These are phyloP conservation scores for Lypha dubia DNA, from an alignment of 2,888 invertebrate species.

Conservation along the genomic window DNA sequence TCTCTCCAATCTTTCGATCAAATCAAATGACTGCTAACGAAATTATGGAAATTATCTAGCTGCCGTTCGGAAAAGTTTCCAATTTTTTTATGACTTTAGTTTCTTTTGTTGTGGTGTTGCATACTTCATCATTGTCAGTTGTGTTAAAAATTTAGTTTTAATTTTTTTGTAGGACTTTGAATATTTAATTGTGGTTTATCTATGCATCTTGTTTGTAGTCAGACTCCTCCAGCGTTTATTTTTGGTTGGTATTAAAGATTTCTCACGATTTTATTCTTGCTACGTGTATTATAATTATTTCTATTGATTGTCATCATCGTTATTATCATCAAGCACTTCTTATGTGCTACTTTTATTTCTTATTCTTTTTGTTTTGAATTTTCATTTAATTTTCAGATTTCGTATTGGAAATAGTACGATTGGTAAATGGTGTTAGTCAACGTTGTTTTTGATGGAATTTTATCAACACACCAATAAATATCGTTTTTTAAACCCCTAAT, in stretches of 20 bases:
- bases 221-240: neutral
- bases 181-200: slow-evolving; percentile 70
- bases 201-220: slow-evolving; percentile 66
- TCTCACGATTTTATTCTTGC: slow-evolving; percentile 67
- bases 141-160: slow-evolving; percentile 31
- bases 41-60: slow-evolving; percentile 69
- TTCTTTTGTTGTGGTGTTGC: slow-evolving; percentile 29
- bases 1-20: slow-evolving; percentile 42
- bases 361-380: slow-evolving; percentile 6
- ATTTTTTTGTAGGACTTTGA: slow-evolving; percentile 26
- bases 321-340: slow-evolving; percentile 51
- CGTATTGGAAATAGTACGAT: slow-evolving; percentile 14
- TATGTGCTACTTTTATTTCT: slow-evolving; percentile 59
- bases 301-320: slow-evolving; percentile 52
- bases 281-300: slow-evolving; percentile 12
- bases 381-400: slow-evolving; percentile 15
- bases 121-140: slow-evolving; percentile 53
- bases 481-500: slow-evolving; percentile 67
- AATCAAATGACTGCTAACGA: slow-evolving; percentile 44
- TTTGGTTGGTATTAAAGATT: slow-evolving; percentile 52
- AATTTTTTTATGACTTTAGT: neutral
- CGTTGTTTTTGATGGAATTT: slow-evolving; percentile 70
- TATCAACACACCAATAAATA: slow-evolving; percentile 69
- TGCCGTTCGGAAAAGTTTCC: slow-evolving; percentile 53
- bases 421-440: slow-evolving; percentile 67